These are phyloP conservation scores for Sakesphorus luctuosus DNA, from an alignment of 2,113 vertebrate genomes.

Conservation along the genomic window DNA sequence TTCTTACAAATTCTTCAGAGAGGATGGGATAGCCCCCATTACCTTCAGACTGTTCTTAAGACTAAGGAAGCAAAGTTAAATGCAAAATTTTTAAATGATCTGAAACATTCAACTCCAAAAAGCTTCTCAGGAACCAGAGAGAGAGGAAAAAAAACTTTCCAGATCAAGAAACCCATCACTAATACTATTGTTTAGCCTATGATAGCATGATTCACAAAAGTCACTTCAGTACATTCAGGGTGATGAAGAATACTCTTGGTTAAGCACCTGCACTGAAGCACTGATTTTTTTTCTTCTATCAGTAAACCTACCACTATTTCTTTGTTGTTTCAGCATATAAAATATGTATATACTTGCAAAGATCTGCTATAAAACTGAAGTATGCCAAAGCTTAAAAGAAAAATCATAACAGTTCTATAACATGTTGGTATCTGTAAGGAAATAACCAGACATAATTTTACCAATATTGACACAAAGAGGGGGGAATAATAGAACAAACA, in stretches of 20 bases:
- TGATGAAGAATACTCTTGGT: fast-evolving
- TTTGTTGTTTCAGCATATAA: not conserved
- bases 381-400: not conserved
- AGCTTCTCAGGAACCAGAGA: not conserved
- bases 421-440: not conserved
- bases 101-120: not conserved
- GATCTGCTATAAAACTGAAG: not conserved
- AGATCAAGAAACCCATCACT: not conserved
- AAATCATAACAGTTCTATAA: not conserved
- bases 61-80: not conserved
- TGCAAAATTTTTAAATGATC: not conserved
- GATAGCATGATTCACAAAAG: not conserved
- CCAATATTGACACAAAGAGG: not conserved
- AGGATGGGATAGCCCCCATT: not conserved
- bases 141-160: not conserved
- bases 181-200: not conserved
- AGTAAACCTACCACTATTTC: not conserved
- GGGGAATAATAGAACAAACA: not conserved
- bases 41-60: not conserved
- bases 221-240: not conserved
- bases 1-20: not conserved
- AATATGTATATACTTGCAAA: not conserved
- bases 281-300: not conserved
- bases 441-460: not conserved
- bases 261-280: not conserved